Conservation (phyloP, 2,797 vertebrate genomes). For the Pangasius sanitwongsei region DNA sequence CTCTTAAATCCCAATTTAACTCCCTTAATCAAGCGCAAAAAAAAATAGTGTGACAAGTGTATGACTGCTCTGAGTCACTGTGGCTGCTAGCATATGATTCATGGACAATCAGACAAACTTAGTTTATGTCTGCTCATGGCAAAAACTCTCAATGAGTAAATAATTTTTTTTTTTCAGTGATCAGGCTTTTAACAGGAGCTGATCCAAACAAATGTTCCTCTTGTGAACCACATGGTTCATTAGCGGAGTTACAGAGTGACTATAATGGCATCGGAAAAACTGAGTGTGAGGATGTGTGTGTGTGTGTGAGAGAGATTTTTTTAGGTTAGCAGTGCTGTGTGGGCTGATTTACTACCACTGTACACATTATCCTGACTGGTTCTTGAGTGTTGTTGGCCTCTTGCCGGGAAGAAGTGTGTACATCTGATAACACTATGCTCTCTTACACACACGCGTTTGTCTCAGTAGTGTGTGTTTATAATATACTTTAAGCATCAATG, state of each 20-base stretch:
- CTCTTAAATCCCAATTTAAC: neutral
- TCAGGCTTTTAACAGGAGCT: neutral
- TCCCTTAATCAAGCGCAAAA: neutral
- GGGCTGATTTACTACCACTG: conserved; percentile 21
- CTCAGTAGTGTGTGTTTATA: neutral
- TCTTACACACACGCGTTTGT: neutral
- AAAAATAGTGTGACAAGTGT: neutral
- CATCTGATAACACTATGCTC: neutral
- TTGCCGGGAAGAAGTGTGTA: neutral
- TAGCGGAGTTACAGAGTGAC: neutral
- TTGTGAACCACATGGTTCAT: neutral
- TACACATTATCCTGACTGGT: conserved; percentile 19
- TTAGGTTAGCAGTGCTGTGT: conserved; percentile 22
- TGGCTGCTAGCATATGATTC: neutral
- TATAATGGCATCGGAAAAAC: conserved; percentile 16
- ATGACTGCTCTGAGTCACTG: neutral
- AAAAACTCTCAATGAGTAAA: neutral
- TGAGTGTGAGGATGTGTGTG: neutral
- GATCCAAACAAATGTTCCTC: neutral
- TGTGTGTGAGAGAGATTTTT: neutral
- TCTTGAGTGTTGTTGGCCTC: conserved; percentile 24
- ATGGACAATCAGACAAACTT: neutral
- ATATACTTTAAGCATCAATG: neutral
- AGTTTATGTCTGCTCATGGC: too few species aligned
- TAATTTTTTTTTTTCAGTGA: neutral